These are phyloP conservation scores for Falco concolor DNA, from an alignment of 2,797 vertebrate genomes.

Conservation along the genomic window DNA sequence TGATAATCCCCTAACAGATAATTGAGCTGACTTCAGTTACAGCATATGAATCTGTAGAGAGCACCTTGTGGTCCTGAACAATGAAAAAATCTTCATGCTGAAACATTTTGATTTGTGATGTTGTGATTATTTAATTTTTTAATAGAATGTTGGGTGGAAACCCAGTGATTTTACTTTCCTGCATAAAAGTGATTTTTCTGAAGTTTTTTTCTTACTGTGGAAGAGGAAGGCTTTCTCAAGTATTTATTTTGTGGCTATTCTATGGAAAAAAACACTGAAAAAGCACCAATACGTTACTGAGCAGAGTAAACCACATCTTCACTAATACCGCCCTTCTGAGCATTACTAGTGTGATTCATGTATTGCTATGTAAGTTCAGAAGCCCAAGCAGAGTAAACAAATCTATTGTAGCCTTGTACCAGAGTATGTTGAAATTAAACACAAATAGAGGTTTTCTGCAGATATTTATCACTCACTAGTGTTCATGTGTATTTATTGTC, in stretches of 20 bases:
- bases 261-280: neutral
- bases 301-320: neutral
- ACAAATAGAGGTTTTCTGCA: neutral
- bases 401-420: neutral
- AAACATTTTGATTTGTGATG: neutral
- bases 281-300: neutral
- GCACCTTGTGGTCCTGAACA: neutral
- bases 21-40: neutral
- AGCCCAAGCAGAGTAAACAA: neutral
- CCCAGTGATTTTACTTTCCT: neutral
- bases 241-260: constrained; percentile 7
- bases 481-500: neutral
- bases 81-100: neutral
- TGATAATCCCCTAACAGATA: neutral
- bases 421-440: neutral
- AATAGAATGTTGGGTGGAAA: neutral
- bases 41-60: neutral
- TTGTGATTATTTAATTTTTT: neutral
- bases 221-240: neutral
- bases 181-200: neutral
- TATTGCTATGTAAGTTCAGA: neutral
- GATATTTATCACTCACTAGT: neutral
- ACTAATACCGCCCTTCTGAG: neutral
- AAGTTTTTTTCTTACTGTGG: neutral
- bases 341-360: neutral